Evolutionary conservation across 2,113 vertebrate genomes (phyloP), one percentile per base, ranked within the genome.

Genomic region (Edolisoma coerulescens): DNA sequence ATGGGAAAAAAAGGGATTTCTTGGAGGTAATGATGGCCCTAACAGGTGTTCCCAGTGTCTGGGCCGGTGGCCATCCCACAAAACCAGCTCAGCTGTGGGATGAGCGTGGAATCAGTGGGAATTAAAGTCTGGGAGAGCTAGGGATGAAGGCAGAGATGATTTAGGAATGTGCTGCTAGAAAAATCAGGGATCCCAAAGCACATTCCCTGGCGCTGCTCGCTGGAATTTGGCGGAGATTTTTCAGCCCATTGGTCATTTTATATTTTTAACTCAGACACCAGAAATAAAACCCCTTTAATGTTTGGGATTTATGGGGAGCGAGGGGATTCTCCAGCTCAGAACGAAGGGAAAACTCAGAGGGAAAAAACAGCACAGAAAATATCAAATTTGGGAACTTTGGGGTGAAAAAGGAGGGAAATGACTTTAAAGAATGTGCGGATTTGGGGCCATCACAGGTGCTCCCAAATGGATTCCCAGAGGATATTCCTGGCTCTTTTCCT

Each of bases 401-500:
- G 4, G 28, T 4, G 11, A 1, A 21, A 59, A 50, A 56, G 10
- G 11, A 30, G 6, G 30, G 45, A 23, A n/a, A 14, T 24, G 0
- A 22, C 35, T 69, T 39, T 3, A 9, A 45, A 4, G 26, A 16
- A 22, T 22, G 30, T 21, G 27, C 12, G 24, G 27, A 0, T 18
- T 50, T 85, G n/a, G 23, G 67, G 63, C 65, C n/a, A 4, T 26
- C 3, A 0, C 50, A 26, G 45, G 12, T 28, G 33, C 19, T 78
- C 56, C 30, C 3, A 1, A 13, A 10, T 13, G 35, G 30, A 26
- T 41, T 85, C 60, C 56, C 60, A 33, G 1, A 7, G 74, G 17
- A 7, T 32, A n/a, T 28, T 74, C 60, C 81, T 75, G 91, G 77
- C 64, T 78, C 74, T 52, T 56, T 82, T 59, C 52, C 69, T 10